Evolutionary conservation across 2,888 invertebrate genomes (phyloP), one percentile per base, ranked within the genome.

Genomic region (Oscheius sp.): DNA sequence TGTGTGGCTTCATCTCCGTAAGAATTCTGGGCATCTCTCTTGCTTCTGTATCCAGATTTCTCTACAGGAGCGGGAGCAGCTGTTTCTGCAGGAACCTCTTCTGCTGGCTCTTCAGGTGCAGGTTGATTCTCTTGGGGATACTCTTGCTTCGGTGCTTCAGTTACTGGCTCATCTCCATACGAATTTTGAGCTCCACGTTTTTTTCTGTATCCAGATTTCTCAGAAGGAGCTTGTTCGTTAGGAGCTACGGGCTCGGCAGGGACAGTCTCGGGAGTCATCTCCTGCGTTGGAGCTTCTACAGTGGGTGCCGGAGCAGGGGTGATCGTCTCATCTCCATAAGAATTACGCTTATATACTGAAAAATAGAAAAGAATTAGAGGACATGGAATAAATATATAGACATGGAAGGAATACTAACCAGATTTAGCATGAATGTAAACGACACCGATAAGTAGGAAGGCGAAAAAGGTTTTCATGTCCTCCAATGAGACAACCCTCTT

Each of bases 111-210:
- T 12, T 57, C 70, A 36, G 71, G 63, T 38, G 70, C 68, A 33
- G 22, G 3, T 8, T 8, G 8, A 8, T 36, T 14, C 20, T 47
- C 54, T 33, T 54, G 54, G 20, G 54, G 54, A 54, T 54, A 54
- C 12, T 33, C 54, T 20, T 54, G 54, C 4, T 54, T 54, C 17
- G 57, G 44, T 24, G 44, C n/a, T n/a, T 64, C 64, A 12, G 66
- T 45, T 0, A 54, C 51, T n/a, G 59, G 69, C 65, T 78, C 78
- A 32, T 78, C 78, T 67, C 78, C 78, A 64, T 78, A 78, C 12
- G 65, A 49, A 70, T 78, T 78, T 61, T 77, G 75, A 30, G 76
- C 72, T 14, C 44, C 54, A 28, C 73, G 56, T 56, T 67, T 70
- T 41, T 50, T 51, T 33, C 78, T 36, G 61, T 76, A 75, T 56